Evolutionary conservation across 2,797 vertebrate species (phyloP).

Genomic region (Helostoma temminkii): DNA sequence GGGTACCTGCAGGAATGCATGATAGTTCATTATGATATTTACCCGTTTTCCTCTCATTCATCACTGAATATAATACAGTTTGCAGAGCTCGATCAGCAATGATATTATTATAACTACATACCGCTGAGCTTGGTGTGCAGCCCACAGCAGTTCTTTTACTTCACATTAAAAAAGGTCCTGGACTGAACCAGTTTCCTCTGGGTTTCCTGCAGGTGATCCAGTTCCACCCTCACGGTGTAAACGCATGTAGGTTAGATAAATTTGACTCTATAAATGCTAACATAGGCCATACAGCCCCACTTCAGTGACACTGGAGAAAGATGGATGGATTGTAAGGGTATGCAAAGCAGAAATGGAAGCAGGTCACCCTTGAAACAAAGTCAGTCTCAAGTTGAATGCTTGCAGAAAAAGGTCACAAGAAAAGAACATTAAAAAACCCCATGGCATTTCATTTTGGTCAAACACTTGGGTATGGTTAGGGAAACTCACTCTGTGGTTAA

Average conservation of each 20-base stretch:
- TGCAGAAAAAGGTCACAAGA: conserved; percentile 18
- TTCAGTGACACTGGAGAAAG: neutral
- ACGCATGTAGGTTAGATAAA: neutral
- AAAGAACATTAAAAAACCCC: neutral
- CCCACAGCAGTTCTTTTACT: conserved; percentile 1
- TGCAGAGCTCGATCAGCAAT: conserved; percentile 36
- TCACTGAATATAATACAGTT: conserved; percentile 39
- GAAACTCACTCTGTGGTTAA: no score
- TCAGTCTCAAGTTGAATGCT: conserved; percentile 9
- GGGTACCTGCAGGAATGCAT: conserved; percentile 51
- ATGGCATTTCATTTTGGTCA: neutral
- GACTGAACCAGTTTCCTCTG: neutral
- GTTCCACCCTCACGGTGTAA: neutral
- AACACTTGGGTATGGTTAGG: no score
- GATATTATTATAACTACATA: conserved; percentile 14
- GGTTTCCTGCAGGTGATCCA: neutral
- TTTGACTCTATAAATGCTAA: neutral
- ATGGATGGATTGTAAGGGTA: conserved; percentile 10
- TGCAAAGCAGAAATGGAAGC: conserved; percentile 36
- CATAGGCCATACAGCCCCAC: neutral
- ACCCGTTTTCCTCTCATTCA: conserved; percentile 45
- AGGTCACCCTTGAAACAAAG: conserved; percentile 49
- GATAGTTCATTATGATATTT: conserved; percentile 58
- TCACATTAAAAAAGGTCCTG: neutral
- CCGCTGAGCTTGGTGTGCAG: neutral